These are phyloP conservation scores for Prietella phreatophila DNA, from an alignment of 2,113 vertebrate genomes.

Conservation along the genomic window DNA sequence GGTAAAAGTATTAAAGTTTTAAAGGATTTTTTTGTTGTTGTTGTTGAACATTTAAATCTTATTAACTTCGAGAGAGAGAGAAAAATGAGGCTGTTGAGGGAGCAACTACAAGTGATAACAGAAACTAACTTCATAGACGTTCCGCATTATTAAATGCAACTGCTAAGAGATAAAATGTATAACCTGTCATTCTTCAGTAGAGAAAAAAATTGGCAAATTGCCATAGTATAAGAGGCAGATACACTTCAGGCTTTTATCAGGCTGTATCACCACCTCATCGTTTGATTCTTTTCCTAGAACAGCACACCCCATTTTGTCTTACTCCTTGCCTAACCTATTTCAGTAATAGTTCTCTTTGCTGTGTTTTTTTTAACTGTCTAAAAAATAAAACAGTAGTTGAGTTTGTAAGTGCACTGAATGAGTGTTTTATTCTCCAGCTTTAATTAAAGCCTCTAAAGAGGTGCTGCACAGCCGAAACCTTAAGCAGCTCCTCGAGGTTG, in stretches of 20 bases:
- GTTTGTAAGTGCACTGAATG: neutral
- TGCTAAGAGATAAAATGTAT: neutral
- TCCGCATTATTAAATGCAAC: neutral
- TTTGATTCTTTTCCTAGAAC: neutral
- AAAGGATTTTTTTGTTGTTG: too few relatives aligned
- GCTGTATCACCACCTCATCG: neutral
- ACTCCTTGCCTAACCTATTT: neutral
- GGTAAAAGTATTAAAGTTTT: too few relatives aligned
- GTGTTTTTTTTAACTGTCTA: neutral
- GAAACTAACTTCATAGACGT: neutral
- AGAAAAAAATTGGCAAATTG: neutral
- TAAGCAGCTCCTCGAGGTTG: constrained; percentile 93
- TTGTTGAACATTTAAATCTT: too few relatives aligned
- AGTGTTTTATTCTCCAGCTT: constrained; percentile 70
- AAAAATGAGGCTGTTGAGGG: too few relatives aligned
- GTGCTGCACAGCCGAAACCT: constrained; percentile 86
- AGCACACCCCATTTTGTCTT: neutral
- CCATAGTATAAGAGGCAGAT: neutral
- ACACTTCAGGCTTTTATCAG: neutral
- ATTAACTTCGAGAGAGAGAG: too few relatives aligned
- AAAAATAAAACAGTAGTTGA: neutral
- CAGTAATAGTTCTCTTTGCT: neutral
- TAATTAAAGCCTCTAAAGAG: constrained; percentile 87
- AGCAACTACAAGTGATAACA: too few relatives aligned
- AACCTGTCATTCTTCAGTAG: neutral